Evolutionary conservation across 1,140 invertebrate species (phyloP).

Genomic region (Anastrepha obliqua): DNA sequence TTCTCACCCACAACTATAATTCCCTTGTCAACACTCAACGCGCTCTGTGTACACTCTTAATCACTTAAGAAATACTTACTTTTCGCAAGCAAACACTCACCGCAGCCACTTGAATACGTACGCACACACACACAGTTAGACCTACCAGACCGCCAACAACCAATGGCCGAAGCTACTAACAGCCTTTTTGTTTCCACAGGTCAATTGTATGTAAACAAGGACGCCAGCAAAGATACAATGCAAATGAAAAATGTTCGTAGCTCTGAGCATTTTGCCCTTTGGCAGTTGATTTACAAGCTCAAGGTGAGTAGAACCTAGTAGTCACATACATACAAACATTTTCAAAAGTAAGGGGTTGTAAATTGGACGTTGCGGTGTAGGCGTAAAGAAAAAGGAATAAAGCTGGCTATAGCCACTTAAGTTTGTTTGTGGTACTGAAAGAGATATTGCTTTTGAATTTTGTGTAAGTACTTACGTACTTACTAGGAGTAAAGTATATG

Average conservation of each 20-base stretch:
- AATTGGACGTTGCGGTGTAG: neutral
- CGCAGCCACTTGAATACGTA: neutral
- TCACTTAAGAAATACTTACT: constrained; percentile 46
- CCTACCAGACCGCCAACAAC: neutral
- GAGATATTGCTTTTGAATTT: constrained; percentile 45
- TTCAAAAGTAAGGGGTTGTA: neutral
- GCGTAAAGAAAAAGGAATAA: neutral
- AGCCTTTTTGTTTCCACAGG: constrained; percentile 32
- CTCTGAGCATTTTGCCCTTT: constrained; percentile 41
- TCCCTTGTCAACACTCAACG: neutral
- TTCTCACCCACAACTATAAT: neutral
- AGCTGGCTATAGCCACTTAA: neutral
- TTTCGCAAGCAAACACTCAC: constrained; percentile 33
- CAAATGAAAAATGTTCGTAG: constrained; percentile 45
- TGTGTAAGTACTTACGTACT: neutral
- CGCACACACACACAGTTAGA: neutral
- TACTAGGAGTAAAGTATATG: neutral
- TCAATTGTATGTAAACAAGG: constrained; percentile 23
- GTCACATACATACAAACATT: neutral
- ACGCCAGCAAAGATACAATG: neutral
- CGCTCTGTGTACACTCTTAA: neutral
- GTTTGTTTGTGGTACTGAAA: constrained; percentile 31
- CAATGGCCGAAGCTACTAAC: neutral
- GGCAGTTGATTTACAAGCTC: constrained; percentile 48
- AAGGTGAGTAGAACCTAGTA: constrained; percentile 15